These are phyloP conservation scores for Pitta sordida DNA, from an alignment of 2,113 vertebrate genomes.

Conservation along the genomic window DNA sequence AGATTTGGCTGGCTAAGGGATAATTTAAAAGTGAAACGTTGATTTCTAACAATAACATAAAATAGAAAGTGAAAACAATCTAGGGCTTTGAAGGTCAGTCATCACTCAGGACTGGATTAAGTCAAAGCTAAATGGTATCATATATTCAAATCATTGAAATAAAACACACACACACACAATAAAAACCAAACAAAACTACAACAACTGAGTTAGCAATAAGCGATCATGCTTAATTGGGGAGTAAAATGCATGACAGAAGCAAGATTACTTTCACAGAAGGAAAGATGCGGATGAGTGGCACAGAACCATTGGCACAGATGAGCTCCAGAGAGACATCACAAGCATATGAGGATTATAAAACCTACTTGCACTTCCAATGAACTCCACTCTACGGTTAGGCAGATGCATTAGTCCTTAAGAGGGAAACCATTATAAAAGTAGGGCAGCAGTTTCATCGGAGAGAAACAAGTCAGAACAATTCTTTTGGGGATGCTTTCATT, in stretches of 20 bases:
- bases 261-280: not conserved
- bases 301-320: not conserved
- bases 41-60: not conserved
- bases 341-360: not conserved
- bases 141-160: not conserved
- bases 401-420: not conserved
- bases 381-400: not conserved
- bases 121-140: not conserved
- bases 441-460: not conserved
- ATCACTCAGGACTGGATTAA: not conserved
- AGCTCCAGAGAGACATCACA: not conserved
- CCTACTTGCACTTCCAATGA: not conserved
- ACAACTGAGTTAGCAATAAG: not conserved
- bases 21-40: not conserved
- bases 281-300: not conserved
- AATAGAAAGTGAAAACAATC: not conserved
- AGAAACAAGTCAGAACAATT: not conserved
- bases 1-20: not conserved
- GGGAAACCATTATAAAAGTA: constrained; percentile 9
- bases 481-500: not conserved
- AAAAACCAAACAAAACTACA: not conserved
- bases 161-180: not conserved
- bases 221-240: not conserved
- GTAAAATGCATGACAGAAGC: not conserved
- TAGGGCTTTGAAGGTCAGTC: not conserved